These are phyloP conservation scores for Chaetogeoica ovagalla DNA, from an alignment of 2,888 invertebrate genomes.

Conservation along the genomic window DNA sequence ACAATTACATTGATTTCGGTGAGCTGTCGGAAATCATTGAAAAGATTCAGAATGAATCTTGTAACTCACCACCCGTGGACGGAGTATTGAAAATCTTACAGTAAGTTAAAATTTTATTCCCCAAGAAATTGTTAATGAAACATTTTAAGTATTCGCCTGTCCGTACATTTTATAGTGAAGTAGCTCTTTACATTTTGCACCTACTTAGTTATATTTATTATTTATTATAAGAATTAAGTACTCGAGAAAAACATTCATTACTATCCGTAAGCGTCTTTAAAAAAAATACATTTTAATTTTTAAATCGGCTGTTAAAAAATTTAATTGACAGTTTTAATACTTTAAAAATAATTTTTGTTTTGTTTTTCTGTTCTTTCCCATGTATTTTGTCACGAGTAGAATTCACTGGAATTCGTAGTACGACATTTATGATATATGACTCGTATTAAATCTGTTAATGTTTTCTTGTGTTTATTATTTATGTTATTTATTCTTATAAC, in stretches of 20 bases:
- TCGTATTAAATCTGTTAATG: not conserved
- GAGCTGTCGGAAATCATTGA: slow-evolving; percentile 19
- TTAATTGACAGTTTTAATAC: no score
- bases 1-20: slow-evolving; percentile 33
- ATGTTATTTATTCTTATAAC: not conserved
- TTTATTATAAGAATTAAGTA: no score
- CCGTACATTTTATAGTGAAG: not conserved
- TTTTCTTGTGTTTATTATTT: no score
- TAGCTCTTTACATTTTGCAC: not conserved
- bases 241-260: no score
- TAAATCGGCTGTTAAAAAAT: no score
- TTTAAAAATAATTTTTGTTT: no score
- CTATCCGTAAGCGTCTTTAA: no score
- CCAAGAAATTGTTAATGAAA: not conserved
- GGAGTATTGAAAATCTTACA: slow-evolving; percentile 27
- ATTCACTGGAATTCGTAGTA: no score
- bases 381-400: no score
- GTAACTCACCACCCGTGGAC: slow-evolving; percentile 7
- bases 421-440: not conserved
- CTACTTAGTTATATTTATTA: not conserved
- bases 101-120: slow-evolving; percentile 16
- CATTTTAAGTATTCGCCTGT: not conserved
- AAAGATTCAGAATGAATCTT: slow-evolving; percentile 19
- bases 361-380: no score
- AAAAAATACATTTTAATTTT: no score